Base-by-base conservation (phyloP, 2,797 vertebrate genomes). In the Percopsis omiscomaycus region DNA sequence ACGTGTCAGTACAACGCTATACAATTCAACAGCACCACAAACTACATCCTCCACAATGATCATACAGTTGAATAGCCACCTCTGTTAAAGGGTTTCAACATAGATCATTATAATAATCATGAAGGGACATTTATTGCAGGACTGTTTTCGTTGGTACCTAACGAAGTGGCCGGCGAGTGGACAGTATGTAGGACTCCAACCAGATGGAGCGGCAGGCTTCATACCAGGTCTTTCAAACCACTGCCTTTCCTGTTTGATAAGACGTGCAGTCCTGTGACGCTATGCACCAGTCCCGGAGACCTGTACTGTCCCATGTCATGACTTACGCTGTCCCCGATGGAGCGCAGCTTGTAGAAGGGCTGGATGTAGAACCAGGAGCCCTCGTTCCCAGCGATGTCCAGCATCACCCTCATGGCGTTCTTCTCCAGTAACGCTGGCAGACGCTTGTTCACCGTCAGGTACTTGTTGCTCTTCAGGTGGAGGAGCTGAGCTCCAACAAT, bases 301-400 rank as follows among this genome's bases (percentile, higher is more conserved):
- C 3, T 10, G 9, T 3, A 0, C 12, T 5, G 27, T 47, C 4
- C 12, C 64, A 10, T 3, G 28, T 1, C 11, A 47, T 61, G 49
- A 95, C 97, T 96, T 75, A 99, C 97, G 0, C 94, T 98, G 89
- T 99, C 97, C 11, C 97, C 97, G 0, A 98, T 98, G 73, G 97
- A 98, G 48, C 97, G 95, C 1, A 99, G 92, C 32, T 99, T 99
- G 90, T 99, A 99, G 89, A 99, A 99, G 0, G 97, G 97, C 60
- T 99, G 97, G 69, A 99, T 99, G 88, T 99, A 99, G 83, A 99
- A 98, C 97, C 97, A 99, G 85, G 97, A 99, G 1, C 97, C 97
- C 75, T 99, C 97, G 0, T 99, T 99, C 28, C 97, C 97, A 32
- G 97, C 96, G 44, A 95, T 95, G 22, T 99, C 97, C 86, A 99